Percentiles rank a stretch among this genome's conserved stretches.
Conservation (phyloP, 2,797 vertebrate genomes). For the Fratercula arctica region DNA sequence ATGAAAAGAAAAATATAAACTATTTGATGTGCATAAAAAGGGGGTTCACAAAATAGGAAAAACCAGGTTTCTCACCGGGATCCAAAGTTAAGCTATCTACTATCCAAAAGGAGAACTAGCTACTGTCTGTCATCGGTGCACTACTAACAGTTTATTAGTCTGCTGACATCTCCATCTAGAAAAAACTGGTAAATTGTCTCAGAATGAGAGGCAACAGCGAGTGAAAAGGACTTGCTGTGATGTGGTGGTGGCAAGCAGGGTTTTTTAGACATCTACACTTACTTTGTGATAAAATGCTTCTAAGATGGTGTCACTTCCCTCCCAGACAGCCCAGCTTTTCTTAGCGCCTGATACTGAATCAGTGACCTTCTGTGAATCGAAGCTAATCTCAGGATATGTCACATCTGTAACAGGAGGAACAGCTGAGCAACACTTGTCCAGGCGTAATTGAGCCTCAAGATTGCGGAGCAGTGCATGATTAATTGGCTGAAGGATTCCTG, state of each 20-base stretch:
- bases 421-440: slow-evolving; percentile 67
- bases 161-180: slow-evolving; percentile 67
- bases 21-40: not conserved
- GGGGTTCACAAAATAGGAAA: not conserved
- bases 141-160: slow-evolving; percentile 62
- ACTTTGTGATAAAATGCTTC: slow-evolving; percentile 74
- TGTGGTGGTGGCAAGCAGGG: slow-evolving; percentile 71
- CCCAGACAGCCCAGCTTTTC: slow-evolving; percentile 65
- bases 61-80: not conserved
- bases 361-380: slow-evolving; percentile 41
- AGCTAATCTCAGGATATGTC: slow-evolving; percentile 67
- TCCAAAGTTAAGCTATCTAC: slow-evolving; percentile 54
- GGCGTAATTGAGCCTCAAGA: slow-evolving; percentile 61
- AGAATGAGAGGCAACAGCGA: slow-evolving; percentile 44
- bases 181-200: slow-evolving; percentile 58
- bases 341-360: slow-evolving; percentile 52
- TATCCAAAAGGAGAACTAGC: slow-evolving; percentile 30
- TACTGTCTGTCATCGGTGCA: slow-evolving; percentile 63
- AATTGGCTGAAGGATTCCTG: slow-evolving; percentile 62
- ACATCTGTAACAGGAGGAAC: slow-evolving; percentile 69
- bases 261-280: slow-evolving; percentile 71
- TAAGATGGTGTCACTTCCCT: slow-evolving; percentile 71
- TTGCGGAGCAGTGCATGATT: slow-evolving; percentile 60
- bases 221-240: slow-evolving; percentile 62
- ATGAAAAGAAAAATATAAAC: not conserved